Evolutionary conservation across 2,888 invertebrate genomes (phyloP), one percentile per base, ranked within the genome.

Genomic region (Stenoptilia bipunctidactyla): DNA sequence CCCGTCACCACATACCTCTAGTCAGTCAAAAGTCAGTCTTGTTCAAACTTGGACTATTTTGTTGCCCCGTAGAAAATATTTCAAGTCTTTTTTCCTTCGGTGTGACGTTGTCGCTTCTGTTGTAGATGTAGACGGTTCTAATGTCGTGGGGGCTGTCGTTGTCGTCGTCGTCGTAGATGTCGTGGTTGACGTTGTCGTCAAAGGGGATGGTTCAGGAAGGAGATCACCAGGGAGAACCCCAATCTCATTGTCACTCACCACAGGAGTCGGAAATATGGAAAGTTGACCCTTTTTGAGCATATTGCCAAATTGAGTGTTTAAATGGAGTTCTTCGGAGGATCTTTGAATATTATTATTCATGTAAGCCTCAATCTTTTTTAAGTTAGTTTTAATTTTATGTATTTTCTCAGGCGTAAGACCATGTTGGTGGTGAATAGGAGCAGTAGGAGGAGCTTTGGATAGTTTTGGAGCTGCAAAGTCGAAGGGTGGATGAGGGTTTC

Each of bases 11-110:
- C 59, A 58, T 60, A 64, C 63, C 63, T 61, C 55, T 49, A 51
- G 61, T 61, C 62, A 61, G 63, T 63, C 63, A 66, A 57, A 39
- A 52, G 68, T 73, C 69, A 73, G 60, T 64, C 55, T 52, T 53
- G 53, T 56, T 82, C 79, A 79, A 61, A 77, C 74, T 70, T 73
- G 66, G 53, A 84, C 64, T 50, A 84, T 84, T 68, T 58, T 79
- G 74, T 84, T 83, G 49, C 84, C 84, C 45, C 80, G 73, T 13
- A 85, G 71, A 55, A 72, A 68, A 58, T 66, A 84, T 58, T 73
- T 79, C 50, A 70, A 57, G 50, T 80, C 82, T 61, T 75, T 79
- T 60, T 58, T 62, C 47, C 60, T 56, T 49, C 76, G 71, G 8
- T 20, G 3, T 20, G 20, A 20, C 54, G 60, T 66, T 43, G 56